Base-by-base conservation (phyloP, 2,797 vertebrate species). In the Prunella strophiata region DNA sequence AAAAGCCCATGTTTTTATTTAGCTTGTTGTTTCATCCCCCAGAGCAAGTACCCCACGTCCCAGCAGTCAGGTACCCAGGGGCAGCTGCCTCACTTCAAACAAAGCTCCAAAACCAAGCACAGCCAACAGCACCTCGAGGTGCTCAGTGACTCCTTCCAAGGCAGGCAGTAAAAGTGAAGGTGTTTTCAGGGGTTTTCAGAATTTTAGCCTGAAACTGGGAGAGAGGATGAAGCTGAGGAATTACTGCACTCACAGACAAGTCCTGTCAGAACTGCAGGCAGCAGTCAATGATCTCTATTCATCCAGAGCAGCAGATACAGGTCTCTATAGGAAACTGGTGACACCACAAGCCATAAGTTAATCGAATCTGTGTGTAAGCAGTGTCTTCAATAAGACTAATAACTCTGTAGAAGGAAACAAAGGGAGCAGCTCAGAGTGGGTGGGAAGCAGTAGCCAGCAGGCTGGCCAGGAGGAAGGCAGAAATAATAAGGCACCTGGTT, bases 391-490 rank as follows among this genome's bases (percentile, higher is more conserved):
- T 40, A 48, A 58, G 58, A 42, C 18, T 30, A 86, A 66, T 55
- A 78, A 51, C 45, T 87, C 43, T 29, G 25, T 4, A 16, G 7
- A 73, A 48, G 73, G 86, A 43, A 75, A 51, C 17, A 5, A 66
- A 88, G 76, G 79, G 34, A 92, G 45, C 43, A 91, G 79, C 73
- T 81, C 54, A 8, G 85, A 86, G 83, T 59, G 83, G 89, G 85
- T 75, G 75, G 70, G 79, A 93, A 88, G 83, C 86, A 93, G 83
- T 29, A 88, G 86, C 86, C 74, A 90, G 91, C 36, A 91, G 91
- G 65, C 66, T 88, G 73, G 42, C 76, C 25, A 34, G 65, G 45
- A 91, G 82, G 65, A 89, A 95, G 30, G 58, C 32, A 88, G 72
- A 17, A 92, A 58, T 92, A 88, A 91, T 38, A 11, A 77, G 6